Base-by-base conservation (phyloP, 2,797 vertebrate genomes). In the Enoplosus armatus region DNA sequence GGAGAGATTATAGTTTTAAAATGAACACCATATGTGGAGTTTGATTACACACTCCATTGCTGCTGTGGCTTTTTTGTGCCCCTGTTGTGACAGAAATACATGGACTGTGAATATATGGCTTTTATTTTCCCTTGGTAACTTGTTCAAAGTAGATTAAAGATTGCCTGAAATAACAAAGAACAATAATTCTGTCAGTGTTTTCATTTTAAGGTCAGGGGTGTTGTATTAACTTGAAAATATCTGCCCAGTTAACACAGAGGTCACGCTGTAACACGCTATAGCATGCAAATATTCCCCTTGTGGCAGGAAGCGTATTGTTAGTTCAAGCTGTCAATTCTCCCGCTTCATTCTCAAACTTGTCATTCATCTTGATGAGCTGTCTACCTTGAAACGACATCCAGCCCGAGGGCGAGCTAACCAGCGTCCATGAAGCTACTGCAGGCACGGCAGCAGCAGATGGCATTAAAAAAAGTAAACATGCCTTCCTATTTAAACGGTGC, bases 311-410 rank as follows among this genome's bases (percentile, higher is more conserved):
- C 50, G 74, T 33, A 70, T 84, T 67, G 63, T 78, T 76, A 63
- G 58, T 70, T 64, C 47, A 70, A 31, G 69, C 81, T 43, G 63
- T 68, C 80, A 67, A 56, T 61, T 83, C 68, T 72, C 43, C 26
- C 3, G 14, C 69, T 50, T 62, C 37, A 26, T 78, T 83, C 29
- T 77, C 37, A 71, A 76, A 66, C 76, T 41, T 80, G 83, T 83
- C 82, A 80, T 51, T 85, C 74, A 73, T 84, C 58, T 75, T 77
- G 79, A 83, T 75, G 75, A 84, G 74, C 73, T 4, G 79, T 81
- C 53, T 54, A 56, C 63, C 37, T 75, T 67, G 61, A 77, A 77
- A 76, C 10, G 63, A 81, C 83, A 82, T 79, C 22, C 41, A 67
- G 79, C 87, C 80, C 11, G 53, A 50, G 76, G 82, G 70, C 8